phyloP scores from a whole-genome alignment of 2,888 invertebrate genomes.

The Phyllotreta striolata region DNA sequence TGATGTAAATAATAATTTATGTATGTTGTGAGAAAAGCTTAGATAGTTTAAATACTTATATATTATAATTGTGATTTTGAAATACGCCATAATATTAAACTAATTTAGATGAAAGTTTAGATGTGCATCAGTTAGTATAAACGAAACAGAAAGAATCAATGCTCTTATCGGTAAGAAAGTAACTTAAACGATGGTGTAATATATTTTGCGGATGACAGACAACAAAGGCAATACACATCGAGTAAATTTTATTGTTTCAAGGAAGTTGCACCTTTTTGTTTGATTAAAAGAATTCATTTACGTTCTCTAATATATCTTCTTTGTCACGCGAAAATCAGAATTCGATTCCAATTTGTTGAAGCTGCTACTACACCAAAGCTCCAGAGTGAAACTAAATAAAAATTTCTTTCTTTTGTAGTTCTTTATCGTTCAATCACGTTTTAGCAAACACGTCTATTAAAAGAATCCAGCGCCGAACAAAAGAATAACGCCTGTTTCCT shows the following conservation, averaged over 20 bases:
- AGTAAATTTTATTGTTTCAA: slow-evolving; percentile 9
- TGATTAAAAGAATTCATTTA: slow-evolving; percentile 20
- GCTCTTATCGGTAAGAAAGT: too few species aligned
- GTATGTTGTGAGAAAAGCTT: too few species aligned
- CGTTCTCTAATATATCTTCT: slow-evolving; percentile 17
- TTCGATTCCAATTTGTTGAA: slow-evolving; percentile 18
- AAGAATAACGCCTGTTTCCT: slow-evolving; percentile 11
- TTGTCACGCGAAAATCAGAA: slow-evolving; percentile 18
- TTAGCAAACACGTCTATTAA: slow-evolving; percentile 20
- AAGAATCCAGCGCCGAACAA: slow-evolving; percentile 16
- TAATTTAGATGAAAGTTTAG: too few species aligned
- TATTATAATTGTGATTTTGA: too few species aligned
- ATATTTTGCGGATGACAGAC: background rate
- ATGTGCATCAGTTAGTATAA: too few species aligned
- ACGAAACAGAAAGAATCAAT: too few species aligned
- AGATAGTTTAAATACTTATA: too few species aligned
- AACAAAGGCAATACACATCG: slow-evolving; percentile 6
- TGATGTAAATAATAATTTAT: too few species aligned
- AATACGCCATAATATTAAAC: too few species aligned
- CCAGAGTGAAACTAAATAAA: slow-evolving; percentile 15
- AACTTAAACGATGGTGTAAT: too few species aligned
- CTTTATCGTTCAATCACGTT: slow-evolving; percentile 21
- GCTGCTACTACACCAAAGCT: slow-evolving; percentile 8
- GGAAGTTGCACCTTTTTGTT: slow-evolving; percentile 15
- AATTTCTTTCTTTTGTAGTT: slow-evolving; percentile 15